Evolutionary conservation across 2,113 vertebrate species (phyloP), one percentile per base, ranked within the genome.

Genomic region (Mesitornis unicolor): DNA sequence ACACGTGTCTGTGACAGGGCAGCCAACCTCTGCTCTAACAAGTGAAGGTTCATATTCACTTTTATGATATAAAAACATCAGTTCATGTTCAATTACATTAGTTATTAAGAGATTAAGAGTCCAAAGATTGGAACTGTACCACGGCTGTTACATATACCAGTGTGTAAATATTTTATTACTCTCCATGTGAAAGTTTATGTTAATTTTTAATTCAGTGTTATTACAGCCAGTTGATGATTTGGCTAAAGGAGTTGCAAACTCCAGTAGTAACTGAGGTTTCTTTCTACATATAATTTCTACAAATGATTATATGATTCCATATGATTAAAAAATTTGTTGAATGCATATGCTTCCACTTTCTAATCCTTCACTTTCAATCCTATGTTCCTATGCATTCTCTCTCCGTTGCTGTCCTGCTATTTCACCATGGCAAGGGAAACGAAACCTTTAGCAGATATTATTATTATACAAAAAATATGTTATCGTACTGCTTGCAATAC

Each of bases 311-410:
- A 20, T 33, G 29, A 20, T 56, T 65, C 50, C 2, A 15, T 19
- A 9, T 14, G 5, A 6, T 29, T 45, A 10, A 4, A 36, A 47
- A 33, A 42, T 7, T n/a, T n/a, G n/a, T n/a, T n/a, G n/a, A 5
- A 48, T 7, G 8, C 13, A 2, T 10, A 13, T 8, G 2, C 13
- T 59, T 68, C 33, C 16, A 25, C 9, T 9, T 68, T 73, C 9
- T 60, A 11, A 36, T 67, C 22, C 17, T 42, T 11, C 47, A 21
- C 13, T 73, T 54, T 17, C 29, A 35, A 7, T 68, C 13, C 19
- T 4, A 0, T 6, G 5, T 21, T 40, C 20, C 28, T 48, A 10
- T 60, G 9, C 17, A 2, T 16, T 22, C 29, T 31, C 48, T 47
- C 16, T 2, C 38, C 29, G 13, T 28, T 54, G 8, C 7, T 24